Evolutionary conservation across 2,797 vertebrate genomes (phyloP).

Genomic region (Catostomus latipinnis): DNA sequence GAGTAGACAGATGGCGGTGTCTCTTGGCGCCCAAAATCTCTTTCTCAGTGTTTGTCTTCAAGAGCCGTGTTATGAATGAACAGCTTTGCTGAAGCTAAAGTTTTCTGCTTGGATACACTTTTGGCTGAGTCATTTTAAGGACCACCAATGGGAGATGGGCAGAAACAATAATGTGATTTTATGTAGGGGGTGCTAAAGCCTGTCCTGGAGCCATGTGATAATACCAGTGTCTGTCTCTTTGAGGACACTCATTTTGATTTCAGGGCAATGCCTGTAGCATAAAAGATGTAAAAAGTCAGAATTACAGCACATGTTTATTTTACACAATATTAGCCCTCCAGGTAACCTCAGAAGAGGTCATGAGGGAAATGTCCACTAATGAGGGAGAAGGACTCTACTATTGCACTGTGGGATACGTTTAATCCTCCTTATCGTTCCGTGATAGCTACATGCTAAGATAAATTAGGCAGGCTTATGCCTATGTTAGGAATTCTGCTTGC

Average conservation of each 20-base stretch:
- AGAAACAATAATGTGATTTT: slow-evolving; percentile 15
- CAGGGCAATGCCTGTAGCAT: not conserved
- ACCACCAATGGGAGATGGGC: slow-evolving; percentile 1
- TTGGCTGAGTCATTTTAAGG: slow-evolving; percentile 53
- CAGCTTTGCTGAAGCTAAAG: slow-evolving; percentile 64
- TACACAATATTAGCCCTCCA: slow-evolving; percentile 14
- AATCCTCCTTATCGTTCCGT: slow-evolving; percentile 53
- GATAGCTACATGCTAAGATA: slow-evolving; percentile 57
- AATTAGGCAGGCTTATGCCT: slow-evolving; percentile 45
- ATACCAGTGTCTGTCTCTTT: not conserved
- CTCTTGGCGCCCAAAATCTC: not conserved
- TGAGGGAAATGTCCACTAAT: slow-evolving; percentile 17
- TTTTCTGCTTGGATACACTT: slow-evolving; percentile 69
- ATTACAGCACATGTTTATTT: slow-evolving; percentile 36
- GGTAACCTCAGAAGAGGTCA: slow-evolving; percentile 37
- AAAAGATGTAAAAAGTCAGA: slow-evolving; percentile 15
- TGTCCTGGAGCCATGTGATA: slow-evolving; percentile 5
- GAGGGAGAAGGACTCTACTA: slow-evolving; percentile 4
- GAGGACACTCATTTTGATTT: slow-evolving; percentile 8
- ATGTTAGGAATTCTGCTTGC: slow-evolving; percentile 41
- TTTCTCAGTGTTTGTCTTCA: slow-evolving; percentile 4
- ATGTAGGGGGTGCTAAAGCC: slow-evolving; percentile 2
- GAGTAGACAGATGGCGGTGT: not conserved
- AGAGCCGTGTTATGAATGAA: slow-evolving; percentile 62
- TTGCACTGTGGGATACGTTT: slow-evolving; percentile 28